These are phyloP conservation scores for Aurelia aurita complex sp. Pacific DNA, from an alignment of 30 jellyfish, hydroid and myxozoan species.

Conservation along the genomic window DNA sequence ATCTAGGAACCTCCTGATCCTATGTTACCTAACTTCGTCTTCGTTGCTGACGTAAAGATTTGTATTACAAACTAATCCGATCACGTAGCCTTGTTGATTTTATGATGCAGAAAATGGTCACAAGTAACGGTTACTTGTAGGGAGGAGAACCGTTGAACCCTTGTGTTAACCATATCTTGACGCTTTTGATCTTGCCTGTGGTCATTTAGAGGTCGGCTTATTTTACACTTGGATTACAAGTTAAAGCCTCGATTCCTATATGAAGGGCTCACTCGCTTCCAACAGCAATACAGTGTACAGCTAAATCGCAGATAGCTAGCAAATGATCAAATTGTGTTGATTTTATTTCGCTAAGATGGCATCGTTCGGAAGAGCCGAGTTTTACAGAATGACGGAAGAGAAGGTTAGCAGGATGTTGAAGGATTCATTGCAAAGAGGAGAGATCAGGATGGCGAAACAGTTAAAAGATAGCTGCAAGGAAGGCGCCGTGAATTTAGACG, in stretches of 20 bases:
- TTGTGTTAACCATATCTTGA: neutral
- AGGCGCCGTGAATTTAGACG: constrained; percentile 37
- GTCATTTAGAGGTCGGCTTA: constrained; percentile 18
- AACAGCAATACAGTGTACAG: neutral
- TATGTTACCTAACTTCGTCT: neutral
- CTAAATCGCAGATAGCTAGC: neutral
- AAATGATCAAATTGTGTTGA: neutral
- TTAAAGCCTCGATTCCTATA: constrained; percentile 16
- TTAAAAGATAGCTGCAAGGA: constrained; percentile 20
- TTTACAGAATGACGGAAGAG: constrained; percentile 37
- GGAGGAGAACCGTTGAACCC: neutral
- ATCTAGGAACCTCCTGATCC: neutral
- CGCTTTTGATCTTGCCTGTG: constrained; percentile 32
- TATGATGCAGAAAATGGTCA: neutral
- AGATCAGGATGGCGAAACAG: constrained; percentile 39
- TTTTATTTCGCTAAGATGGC: neutral
- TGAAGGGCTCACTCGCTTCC: constrained; percentile 16
- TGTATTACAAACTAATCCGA: neutral
- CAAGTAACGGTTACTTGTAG: neutral
- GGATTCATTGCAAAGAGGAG: constrained; percentile 46
- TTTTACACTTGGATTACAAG: constrained; percentile 7
- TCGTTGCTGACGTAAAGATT: constrained; percentile 1
- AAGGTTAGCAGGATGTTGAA: constrained; percentile 17
- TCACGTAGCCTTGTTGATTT: neutral
- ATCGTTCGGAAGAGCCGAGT: constrained; percentile 47